Base-by-base conservation (phyloP, 2,888 invertebrate species). In the Tinea pellionella region DNA sequence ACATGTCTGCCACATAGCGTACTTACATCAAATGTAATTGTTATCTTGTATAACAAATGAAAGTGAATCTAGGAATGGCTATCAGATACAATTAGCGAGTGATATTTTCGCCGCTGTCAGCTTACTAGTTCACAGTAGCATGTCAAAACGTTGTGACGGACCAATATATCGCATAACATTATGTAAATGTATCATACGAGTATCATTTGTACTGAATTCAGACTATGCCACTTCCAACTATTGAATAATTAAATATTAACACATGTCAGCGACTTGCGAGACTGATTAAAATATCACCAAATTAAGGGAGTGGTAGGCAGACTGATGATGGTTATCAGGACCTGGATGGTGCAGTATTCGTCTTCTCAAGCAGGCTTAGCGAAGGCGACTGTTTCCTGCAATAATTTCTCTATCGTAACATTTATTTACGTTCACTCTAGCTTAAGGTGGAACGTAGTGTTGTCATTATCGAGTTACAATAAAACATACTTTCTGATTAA, bases 41-140 rank as follows among this genome's bases (percentile, higher is more conserved):
- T 57, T 57, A 2, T 72, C 71, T 81, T 80, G 78, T 80, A 75
- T 78, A 82, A 82, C 76, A 78, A 75, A 80, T 74, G 81, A 84
- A 83, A 85, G 82, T 78, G 67, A 72, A 70, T 73, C 77, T 69
- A 72, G 71, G 70, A 71, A 73, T 67, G 65, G 66, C 68, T 69
- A 75, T 77, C 74, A 69, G 73, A 69, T 74, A 71, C 76, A 78
- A 80, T 80, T 80, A 83, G 77, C 77, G 75, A 75, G 75, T 71
- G 71, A 67, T 69, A 68, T 76, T 76, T 77, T 75, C 70, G 72
- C 64, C 65, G 64, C 71, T 73, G 74, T 74, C 75, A 74, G 66
- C 12, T 12, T 57, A 70, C 67, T 65, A 65, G 64, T 63, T 61
- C 62, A 66, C 69, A 64, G 69, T 65, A 68, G 68, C 67, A 71